Evolutionary conservation across 2,888 invertebrate species (phyloP).

Genomic region (Sthenelais limicola): DNA sequence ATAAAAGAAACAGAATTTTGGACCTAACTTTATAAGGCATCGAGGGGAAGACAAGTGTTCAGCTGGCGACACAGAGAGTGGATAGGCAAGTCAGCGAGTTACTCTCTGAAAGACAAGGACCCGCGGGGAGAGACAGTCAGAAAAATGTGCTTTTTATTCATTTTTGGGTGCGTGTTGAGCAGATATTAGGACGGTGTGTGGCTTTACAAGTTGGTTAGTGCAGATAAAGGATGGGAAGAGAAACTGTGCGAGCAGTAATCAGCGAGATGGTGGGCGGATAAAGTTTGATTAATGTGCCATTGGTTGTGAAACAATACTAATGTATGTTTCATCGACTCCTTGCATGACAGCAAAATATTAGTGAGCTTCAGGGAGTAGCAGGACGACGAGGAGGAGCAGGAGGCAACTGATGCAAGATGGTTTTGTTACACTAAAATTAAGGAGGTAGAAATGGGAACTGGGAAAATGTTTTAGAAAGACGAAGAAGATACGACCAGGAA

Average conservation of each 20-base stretch:
- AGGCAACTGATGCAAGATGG: constrained; percentile 15
- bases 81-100: too few relatives aligned
- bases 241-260: background rate
- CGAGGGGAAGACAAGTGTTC: too few relatives aligned
- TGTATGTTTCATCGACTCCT: constrained; percentile 26
- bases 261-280: constrained; percentile 14
- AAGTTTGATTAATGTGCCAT: constrained; percentile 23
- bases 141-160: constrained; percentile 30
- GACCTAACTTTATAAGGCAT: too few relatives aligned
- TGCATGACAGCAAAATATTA: constrained; percentile 36
- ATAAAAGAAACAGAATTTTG: too few relatives aligned
- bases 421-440: too few relatives aligned
- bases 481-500: too few relatives aligned
- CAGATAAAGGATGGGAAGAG: constrained; percentile 11
- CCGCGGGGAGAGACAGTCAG: too few relatives aligned
- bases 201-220: background rate
- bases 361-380: background rate
- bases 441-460: too few relatives aligned
- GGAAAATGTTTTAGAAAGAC: too few relatives aligned
- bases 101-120: too few relatives aligned
- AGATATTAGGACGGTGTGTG: background rate
- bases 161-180: constrained; percentile 13
- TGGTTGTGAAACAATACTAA: constrained; percentile 27
- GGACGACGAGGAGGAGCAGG: too few relatives aligned
- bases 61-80: too few relatives aligned